These are phyloP conservation scores for Platichthys stellatus DNA, from an alignment of 2,113 vertebrate genomes.

Conservation along the genomic window DNA sequence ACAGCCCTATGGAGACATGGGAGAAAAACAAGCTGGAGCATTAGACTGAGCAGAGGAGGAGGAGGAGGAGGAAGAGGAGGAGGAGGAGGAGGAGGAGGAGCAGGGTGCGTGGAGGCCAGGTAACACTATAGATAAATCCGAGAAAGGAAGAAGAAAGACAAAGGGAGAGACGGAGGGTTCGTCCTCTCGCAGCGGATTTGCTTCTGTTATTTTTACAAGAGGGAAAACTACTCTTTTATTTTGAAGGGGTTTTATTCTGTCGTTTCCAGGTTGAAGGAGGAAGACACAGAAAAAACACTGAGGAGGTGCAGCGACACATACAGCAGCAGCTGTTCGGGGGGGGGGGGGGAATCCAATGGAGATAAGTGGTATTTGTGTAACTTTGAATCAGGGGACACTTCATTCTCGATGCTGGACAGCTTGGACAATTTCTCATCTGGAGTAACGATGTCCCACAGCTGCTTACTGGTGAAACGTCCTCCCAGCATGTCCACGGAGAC, in stretches of 20 bases:
- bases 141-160: neutral
- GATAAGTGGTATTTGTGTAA: neutral
- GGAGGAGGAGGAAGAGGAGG: neutral
- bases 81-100: neutral
- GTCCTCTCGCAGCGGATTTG: neutral
- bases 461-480: no score
- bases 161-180: neutral
- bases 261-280: constrained; percentile 4
- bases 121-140: neutral
- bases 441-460: no score
- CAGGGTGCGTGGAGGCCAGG: neutral
- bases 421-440: no score
- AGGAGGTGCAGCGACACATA: constrained; percentile 45
- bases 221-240: neutral
- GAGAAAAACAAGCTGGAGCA: constrained; percentile 73
- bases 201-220: neutral
- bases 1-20: constrained; percentile 82
- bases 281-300: constrained; percentile 28
- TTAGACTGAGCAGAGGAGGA: constrained; percentile 59
- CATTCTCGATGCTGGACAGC: no score
- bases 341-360: neutral
- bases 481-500: no score
- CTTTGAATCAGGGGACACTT: no score
- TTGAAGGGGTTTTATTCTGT: neutral
- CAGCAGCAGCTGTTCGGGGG: constrained; percentile 7